Evolutionary conservation across 2,888 invertebrate species (phyloP), one percentile per base, ranked within the genome.

Genomic region (Euzophera pinguis): DNA sequence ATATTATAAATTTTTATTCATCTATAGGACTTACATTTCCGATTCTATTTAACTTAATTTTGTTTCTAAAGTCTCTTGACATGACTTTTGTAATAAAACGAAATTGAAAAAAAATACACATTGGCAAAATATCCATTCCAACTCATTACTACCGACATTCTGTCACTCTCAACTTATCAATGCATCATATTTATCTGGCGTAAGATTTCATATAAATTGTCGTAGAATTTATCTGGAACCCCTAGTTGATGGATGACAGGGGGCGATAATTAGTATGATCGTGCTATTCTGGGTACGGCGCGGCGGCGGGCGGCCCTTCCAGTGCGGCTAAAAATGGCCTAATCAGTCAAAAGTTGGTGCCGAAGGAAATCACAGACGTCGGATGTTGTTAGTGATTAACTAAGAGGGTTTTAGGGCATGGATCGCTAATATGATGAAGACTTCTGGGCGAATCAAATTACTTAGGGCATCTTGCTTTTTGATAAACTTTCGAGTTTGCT

Each of bases 181-280:
- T 52, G 54, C 53, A 52, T 58, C 54, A 54, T 57, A 41, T 57
- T 61, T 60, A 58, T 56, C 58, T 48, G 48, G 66, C 64, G 63
- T 72, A 62, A 64, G 64, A 73, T 75, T 77, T 75, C 73, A 73
- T 67, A 80, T 75, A 78, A 81, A 82, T 81, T 70, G 67, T 70
- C 59, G 63, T 65, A 53, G 67, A 76, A 78, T 77, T 79, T 74
- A 75, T 81, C 74, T 71, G 67, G 69, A 71, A 67, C 73, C 69
- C 63, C 63, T 56, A 56, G 55, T 56, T 62, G 68, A 71, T 59
- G 71, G 75, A 73, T 75, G 81, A 78, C 81, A 76, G 78, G 80
- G n/a, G 81, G 81, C 66, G 88, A 84, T 88, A 86, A 88, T 83
- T 84, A 82, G 85, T 79, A 73, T 71, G 81, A 79, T 82, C 77